Conservation (phyloP, 2,113 vertebrate genomes). For the Desmodus rotundus region DNA sequence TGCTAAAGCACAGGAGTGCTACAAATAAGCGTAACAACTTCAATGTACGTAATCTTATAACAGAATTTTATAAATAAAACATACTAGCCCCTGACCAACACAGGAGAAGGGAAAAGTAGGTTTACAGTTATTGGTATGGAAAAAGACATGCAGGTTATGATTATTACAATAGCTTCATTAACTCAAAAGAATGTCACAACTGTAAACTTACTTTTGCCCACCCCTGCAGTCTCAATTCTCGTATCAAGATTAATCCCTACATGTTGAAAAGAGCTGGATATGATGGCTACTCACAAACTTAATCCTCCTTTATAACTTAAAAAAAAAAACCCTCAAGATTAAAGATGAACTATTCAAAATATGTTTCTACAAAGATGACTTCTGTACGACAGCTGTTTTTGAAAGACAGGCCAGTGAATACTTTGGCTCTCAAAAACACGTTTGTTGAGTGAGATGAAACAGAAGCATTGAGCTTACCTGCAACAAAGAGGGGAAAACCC, state of each 20-base stretch:
- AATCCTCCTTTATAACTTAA: neutral
- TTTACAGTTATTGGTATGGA: neutral
- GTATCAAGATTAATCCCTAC: neutral
- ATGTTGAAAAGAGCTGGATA: neutral
- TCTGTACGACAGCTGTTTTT: neutral
- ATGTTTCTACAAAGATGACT: neutral
- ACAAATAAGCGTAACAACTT: neutral
- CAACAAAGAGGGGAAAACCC: neutral
- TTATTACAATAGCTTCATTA: neutral
- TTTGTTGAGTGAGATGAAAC: neutral
- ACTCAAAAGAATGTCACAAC: neutral
- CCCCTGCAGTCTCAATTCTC: neutral
- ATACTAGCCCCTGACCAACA: neutral
- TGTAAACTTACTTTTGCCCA: neutral
- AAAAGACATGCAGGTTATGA: neutral
- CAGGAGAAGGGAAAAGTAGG: neutral
- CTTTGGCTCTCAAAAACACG: neutral
- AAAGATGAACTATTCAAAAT: neutral
- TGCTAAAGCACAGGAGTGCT: slow-evolving; percentile 7
- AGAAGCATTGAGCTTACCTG: neutral
- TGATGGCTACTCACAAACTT: neutral
- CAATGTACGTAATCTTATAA: neutral
- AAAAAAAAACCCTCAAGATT: neutral
- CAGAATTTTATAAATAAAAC: neutral
- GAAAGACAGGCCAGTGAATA: neutral